phyloP scores from a whole-genome alignment of 2,113 vertebrate genomes.

The Nicator chloris region DNA sequence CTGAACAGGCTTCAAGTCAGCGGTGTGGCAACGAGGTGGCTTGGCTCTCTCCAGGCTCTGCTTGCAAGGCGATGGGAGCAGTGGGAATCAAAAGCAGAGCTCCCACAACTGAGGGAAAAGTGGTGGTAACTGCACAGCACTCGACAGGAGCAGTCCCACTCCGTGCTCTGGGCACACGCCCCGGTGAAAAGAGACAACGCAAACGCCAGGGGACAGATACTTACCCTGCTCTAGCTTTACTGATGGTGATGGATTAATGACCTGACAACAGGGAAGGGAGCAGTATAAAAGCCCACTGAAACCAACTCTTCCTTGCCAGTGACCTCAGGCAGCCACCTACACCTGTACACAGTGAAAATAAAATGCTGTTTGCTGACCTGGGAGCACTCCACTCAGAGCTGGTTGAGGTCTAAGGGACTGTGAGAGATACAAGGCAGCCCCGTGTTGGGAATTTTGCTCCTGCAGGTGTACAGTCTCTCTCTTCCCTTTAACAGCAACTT shows the following conservation, averaged over 20 bases:
- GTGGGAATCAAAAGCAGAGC: not conserved
- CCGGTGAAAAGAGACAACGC: not conserved
- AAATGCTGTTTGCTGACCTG: not conserved
- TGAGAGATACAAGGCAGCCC: not conserved
- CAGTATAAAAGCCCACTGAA: constrained; percentile 32
- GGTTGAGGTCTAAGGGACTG: not conserved
- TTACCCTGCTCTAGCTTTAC: constrained; percentile 39
- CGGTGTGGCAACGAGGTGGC: not conserved
- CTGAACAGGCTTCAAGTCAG: not conserved
- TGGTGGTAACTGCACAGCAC: not conserved
- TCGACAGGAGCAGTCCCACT: not conserved
- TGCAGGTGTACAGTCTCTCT: not conserved
- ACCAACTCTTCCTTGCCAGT: constrained; percentile 40
- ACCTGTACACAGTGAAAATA: not conserved
- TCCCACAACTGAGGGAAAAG: not conserved
- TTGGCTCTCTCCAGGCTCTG: not conserved
- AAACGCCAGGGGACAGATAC: constrained; percentile 15
- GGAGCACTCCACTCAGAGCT: rapidly evolving
- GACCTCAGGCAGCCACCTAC: constrained; percentile 32
- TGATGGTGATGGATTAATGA: not conserved
- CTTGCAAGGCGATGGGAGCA: not conserved
- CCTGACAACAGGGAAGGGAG: constrained; percentile 37
- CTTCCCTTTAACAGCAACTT: not conserved
- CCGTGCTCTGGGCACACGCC: not conserved
- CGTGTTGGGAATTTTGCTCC: rapidly evolving